A percentile compares a stretch with the other conserved stretches of the same genome.
These are phyloP conservation scores for Bufotes viridis DNA, from an alignment of 2,797 vertebrate genomes.

Conservation along the genomic window DNA sequence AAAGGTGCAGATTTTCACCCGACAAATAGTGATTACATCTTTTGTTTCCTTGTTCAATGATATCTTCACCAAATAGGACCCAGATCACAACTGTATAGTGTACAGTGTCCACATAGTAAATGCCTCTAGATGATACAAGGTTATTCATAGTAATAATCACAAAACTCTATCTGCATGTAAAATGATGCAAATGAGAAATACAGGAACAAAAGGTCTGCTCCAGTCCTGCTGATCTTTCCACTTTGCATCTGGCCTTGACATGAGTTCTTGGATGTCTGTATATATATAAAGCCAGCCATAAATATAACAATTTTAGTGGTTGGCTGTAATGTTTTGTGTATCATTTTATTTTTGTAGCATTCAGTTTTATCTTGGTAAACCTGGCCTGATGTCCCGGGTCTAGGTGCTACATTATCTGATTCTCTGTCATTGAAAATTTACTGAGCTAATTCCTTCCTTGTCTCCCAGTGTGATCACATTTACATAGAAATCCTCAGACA, in stretches of 20 bases:
- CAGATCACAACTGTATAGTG: neutral
- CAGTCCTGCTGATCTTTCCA: neutral
- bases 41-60: too few relatives aligned
- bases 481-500: slow-evolving; percentile 32
- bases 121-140: neutral
- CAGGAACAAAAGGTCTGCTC: neutral
- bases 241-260: neutral
- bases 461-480: slow-evolving; percentile 26
- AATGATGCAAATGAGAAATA: neutral
- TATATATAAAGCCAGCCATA: neutral
- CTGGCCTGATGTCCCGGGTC: neutral
- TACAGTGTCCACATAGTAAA: neutral
- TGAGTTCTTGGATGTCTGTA: neutral
- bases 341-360: neutral
- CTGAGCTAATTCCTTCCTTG: slow-evolving; percentile 28
- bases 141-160: neutral
- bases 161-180: neutral
- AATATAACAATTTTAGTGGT: slow-evolving; percentile 1
- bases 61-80: neutral
- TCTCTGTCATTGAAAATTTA: slow-evolving; percentile 28
- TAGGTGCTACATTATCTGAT: slow-evolving; percentile 2
- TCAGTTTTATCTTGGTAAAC: slow-evolving; percentile 4
- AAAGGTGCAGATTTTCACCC: too few relatives aligned
- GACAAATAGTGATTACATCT: too few relatives aligned
- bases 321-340: slow-evolving; percentile 20